Evolutionary conservation across 2,113 vertebrate genomes (phyloP), one percentile per base, ranked within the genome.

Genomic region (Steatornis caripensis): DNA sequence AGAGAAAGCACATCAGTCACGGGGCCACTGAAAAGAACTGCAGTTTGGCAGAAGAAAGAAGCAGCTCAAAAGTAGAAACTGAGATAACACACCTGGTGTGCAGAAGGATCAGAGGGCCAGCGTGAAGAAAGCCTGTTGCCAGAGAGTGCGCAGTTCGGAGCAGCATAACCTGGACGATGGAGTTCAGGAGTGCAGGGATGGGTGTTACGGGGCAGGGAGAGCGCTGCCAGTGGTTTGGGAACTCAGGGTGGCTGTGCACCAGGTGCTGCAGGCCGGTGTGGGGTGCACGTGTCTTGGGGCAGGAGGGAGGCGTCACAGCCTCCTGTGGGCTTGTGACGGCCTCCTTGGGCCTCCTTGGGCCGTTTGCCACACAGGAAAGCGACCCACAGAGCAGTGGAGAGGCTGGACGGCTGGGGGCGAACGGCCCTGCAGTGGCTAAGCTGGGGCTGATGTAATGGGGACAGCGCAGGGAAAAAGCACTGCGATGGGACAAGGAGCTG

Each of bases 111-210:
- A n/a, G n/a, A n/a, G n/a, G n/a, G 18, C 13, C 7, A 7, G 9
- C 2, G 8, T 4, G 58, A 43, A 60, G 65, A 6, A 62, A 39
- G n/a, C n/a, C n/a, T n/a, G n/a, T n/a, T n/a, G n/a, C n/a, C n/a
- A n/a, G n/a, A n/a, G n/a, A 8, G 3, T 5, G 6, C 0, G 1
- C 0, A 1, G 9, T 46, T 10, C 9, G 9, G 29, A 64, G 29
- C 75, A 32, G 29, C 3, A 0, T 49, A 15, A 53, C 24, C 34
- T 6, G 51, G 36, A 7, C 0, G 0, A 46, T 36, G 43, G 45
- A 54, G 27, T 5, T 9, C 8, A 34, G 30, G 14, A 14, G 7
- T 1, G 5, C 6, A 12, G 12, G 17, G 26, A 29, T 2, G 6
- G 10, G 15, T 12, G 23, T 34, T 16, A 9, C 34, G 22, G 30